A percentile compares a stretch with the other conserved stretches of the same genome.
Evolutionary conservation across 2,797 vertebrate species (phyloP).

Genomic region (Sebastes cheni): DNA sequence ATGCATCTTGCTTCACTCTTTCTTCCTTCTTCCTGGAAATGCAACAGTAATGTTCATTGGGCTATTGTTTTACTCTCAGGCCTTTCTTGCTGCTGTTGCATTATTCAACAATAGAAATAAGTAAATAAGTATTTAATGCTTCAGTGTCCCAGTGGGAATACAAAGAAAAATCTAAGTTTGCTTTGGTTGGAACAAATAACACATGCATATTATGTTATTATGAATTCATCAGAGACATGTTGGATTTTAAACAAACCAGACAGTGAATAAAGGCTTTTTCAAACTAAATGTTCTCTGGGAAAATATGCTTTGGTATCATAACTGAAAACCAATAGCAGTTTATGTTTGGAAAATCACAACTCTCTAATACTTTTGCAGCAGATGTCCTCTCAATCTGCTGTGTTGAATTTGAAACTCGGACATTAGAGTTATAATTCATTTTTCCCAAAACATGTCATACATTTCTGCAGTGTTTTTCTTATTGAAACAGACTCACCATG

Average conservation of each 20-base stretch:
- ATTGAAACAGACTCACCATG: neutral
- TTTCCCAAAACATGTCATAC: neutral
- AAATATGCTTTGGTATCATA: neutral
- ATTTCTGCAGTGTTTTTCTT: neutral
- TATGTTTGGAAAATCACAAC: neutral
- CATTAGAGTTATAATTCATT: neutral
- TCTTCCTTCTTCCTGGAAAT: slow-evolving; percentile 27
- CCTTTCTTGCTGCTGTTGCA: neutral
- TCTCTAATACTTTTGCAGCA: neutral
- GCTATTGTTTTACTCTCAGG: neutral
- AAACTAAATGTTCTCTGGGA: neutral
- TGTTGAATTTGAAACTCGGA: neutral
- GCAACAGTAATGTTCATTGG: neutral
- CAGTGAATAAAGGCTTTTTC: neutral
- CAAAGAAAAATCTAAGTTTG: neutral
- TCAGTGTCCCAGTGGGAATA: neutral
- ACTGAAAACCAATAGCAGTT: neutral
- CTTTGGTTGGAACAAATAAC: neutral
- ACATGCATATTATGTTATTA: neutral
- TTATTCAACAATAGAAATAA: slow-evolving; percentile 1
- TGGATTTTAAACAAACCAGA: neutral
- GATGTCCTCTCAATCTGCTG: neutral
- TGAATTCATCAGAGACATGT: neutral
- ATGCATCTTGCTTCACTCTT: neutral
- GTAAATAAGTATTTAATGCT: neutral